A percentile compares a stretch with the other conserved stretches of the same genome.
Evolutionary conservation across 2,888 invertebrate genomes (phyloP).

Genomic region (Shargacucullia verbasci): DNA sequence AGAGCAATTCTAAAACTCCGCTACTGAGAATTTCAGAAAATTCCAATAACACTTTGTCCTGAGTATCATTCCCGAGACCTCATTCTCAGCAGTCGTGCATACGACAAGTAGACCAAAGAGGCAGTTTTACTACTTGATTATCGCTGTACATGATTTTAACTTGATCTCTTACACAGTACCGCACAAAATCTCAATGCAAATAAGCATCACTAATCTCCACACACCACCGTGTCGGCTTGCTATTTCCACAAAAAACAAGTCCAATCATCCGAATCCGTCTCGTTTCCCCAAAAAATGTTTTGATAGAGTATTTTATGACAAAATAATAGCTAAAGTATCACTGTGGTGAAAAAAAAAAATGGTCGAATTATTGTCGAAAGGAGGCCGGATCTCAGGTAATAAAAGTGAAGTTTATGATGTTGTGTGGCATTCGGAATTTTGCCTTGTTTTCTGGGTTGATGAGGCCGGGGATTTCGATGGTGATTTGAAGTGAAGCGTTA

Average conservation of each 20-base stretch:
- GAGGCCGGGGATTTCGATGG: background rate
- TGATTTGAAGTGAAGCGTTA: too few relatives aligned
- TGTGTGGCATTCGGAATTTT: slow-evolving; percentile 41
- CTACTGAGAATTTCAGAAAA: too few relatives aligned
- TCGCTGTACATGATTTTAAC: too few relatives aligned
- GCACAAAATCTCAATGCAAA: too few relatives aligned
- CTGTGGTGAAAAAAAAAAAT: slow-evolving; percentile 58
- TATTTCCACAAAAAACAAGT: slow-evolving; percentile 37
- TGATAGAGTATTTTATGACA: slow-evolving; percentile 81
- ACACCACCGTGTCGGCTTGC: slow-evolving; percentile 41
- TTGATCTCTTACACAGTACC: too few relatives aligned
- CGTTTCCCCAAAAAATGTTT: slow-evolving; percentile 58
- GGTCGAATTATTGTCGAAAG: slow-evolving; percentile 54
- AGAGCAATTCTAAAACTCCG: too few relatives aligned
- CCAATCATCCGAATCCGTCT: slow-evolving; percentile 47
- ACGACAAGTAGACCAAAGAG: too few relatives aligned
- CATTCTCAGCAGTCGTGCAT: too few relatives aligned
- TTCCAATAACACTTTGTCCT: too few relatives aligned
- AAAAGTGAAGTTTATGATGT: slow-evolving; percentile 68
- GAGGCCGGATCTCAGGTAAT: slow-evolving; percentile 52
- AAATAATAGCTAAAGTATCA: slow-evolving; percentile 75
- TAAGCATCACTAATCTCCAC: slow-evolving; percentile 4
- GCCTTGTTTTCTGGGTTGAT: slow-evolving; percentile 14
- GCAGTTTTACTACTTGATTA: too few relatives aligned
- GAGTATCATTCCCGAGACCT: too few relatives aligned